Evolutionary conservation across 2,113 vertebrate genomes (phyloP), one percentile per base, ranked within the genome.

Genomic region (Pseudorectes ferrugineus): DNA sequence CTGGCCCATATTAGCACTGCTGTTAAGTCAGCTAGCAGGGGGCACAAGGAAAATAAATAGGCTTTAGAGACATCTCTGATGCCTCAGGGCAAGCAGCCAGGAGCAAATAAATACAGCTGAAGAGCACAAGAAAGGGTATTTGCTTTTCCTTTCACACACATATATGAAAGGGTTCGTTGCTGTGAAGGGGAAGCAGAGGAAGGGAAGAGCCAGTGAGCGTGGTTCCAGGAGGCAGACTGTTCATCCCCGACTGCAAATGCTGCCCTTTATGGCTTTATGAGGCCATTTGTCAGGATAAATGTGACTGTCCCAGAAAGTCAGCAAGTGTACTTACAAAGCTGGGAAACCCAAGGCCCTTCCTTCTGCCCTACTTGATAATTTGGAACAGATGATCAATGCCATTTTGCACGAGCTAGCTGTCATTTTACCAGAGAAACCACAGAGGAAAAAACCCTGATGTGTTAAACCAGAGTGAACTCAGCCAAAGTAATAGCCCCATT

Each of bases 81-180:
- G 91, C 94, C 68, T 85, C 29, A 31, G 70, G 93, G 96, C 94
- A 94, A 83, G 89, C 89, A 59, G 91, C 94, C 94, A 96, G 91
- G 28, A 96, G 51, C 85, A 94, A 95, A 96, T 95, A 96, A 94
- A 96, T 96, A 93, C 88, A 93, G 95, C 92, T 91, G 92, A 95
- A 77, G 66, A 95, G 80, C 86, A 87, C 88, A 96, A 92, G 83
- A 92, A 96, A 90, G 83, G 85, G 85, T 87, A 88, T 95, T 96
- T 97, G 85, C 87, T 96, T 97, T 94, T 88, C 59, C 74, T 95
- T 96, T 96, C 73, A 94, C 81, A 95, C 17, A 87, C 17, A 88
- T 80, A 72, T 93, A 74, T 91, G 78, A 92, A 96, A 88, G 86
- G 28, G 55, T 31, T 86, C 0, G 1, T 65, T 76, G 61, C 83